These are phyloP conservation scores for Tachina lurida DNA, from an alignment of 2,888 invertebrate species.

Conservation along the genomic window DNA sequence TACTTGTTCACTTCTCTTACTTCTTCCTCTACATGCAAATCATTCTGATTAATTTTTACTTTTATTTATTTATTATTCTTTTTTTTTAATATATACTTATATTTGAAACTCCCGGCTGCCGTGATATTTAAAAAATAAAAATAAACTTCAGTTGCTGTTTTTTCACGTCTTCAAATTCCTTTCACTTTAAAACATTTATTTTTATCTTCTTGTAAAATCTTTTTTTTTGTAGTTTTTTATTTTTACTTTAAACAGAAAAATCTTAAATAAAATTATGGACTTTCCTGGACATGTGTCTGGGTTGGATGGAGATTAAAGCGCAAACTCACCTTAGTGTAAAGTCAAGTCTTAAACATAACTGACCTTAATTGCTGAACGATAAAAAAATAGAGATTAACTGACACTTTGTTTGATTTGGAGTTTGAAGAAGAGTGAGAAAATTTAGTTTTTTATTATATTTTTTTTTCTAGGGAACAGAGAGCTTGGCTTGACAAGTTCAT, in stretches of 20 bases:
- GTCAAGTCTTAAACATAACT: slow-evolving; percentile 24
- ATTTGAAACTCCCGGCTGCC: neutral
- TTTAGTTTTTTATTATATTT: neutral
- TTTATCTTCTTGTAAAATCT: slow-evolving; percentile 32
- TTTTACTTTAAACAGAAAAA: neutral
- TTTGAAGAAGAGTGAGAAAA: slow-evolving; percentile 17
- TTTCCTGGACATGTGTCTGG: slow-evolving; percentile 34
- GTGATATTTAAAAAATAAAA: neutral
- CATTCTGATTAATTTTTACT: slow-evolving; percentile 5
- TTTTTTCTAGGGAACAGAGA: neutral
- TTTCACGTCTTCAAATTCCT: slow-evolving; percentile 31
- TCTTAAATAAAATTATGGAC: slow-evolving; percentile 35
- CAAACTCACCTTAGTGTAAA: neutral
- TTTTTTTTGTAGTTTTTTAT: slow-evolving; percentile 8
- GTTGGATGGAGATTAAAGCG: slow-evolving; percentile 1
- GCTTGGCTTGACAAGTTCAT: neutral
- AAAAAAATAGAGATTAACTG: slow-evolving; percentile 46
- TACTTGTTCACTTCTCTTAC: slow-evolving; percentile 11
- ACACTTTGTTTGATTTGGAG: slow-evolving; percentile 6
- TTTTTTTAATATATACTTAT: neutral
- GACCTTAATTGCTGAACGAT: slow-evolving; percentile 55
- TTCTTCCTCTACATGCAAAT: neutral
- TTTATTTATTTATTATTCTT: neutral
- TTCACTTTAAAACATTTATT: slow-evolving; percentile 49
- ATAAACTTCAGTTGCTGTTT: neutral